These are phyloP conservation scores for Drosophila mercatorum DNA, from an alignment of 2,888 invertebrate genomes.

Conservation along the genomic window DNA sequence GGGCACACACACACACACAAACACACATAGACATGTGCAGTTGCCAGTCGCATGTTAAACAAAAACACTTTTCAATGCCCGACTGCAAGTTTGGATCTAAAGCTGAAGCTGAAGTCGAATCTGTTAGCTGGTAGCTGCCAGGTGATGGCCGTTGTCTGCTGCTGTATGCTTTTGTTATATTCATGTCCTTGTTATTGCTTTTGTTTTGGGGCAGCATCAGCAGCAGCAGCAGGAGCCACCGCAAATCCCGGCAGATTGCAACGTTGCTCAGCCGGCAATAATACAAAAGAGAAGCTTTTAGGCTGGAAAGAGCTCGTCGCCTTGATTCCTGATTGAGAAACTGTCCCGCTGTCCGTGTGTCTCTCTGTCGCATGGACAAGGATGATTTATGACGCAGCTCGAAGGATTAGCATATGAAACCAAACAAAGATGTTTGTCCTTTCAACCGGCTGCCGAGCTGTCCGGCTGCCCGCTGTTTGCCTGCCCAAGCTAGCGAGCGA, in stretches of 20 bases:
- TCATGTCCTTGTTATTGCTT: slow-evolving; percentile 71
- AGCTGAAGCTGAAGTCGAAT: slow-evolving; percentile 12
- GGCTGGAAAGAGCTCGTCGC: slow-evolving; percentile 36
- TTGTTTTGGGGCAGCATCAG: slow-evolving; percentile 32
- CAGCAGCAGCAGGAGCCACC: slow-evolving; percentile 32
- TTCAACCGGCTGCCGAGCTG: slow-evolving; percentile 18
- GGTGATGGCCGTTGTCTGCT: slow-evolving; percentile 14
- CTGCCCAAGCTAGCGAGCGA: slow-evolving; percentile 19
- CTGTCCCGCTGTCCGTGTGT: slow-evolving; percentile 21
- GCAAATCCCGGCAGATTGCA: slow-evolving; percentile 62
- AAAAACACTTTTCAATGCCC: slow-evolving; percentile 55
- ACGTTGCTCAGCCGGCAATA: slow-evolving; percentile 53
- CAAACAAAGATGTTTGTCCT: slow-evolving; percentile 74
- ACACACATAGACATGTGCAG: slow-evolving; percentile 5
- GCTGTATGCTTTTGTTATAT: slow-evolving; percentile 58
- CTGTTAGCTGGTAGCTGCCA: slow-evolving; percentile 7
- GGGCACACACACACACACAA: slow-evolving; percentile 12
- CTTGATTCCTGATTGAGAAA: slow-evolving; percentile 44
- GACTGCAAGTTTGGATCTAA: slow-evolving; percentile 21
- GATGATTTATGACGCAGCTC: slow-evolving; percentile 72
- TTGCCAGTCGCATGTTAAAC: slow-evolving; percentile 38
- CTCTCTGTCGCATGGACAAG: slow-evolving; percentile 32
- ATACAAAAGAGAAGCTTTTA: slow-evolving; percentile 65
- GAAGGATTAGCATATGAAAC: slow-evolving; percentile 76
- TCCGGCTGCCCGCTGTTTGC: slow-evolving; percentile 10